Conservation (phyloP, 2,113 vertebrate genomes). For the Aptenodytes forsteri region DNA sequence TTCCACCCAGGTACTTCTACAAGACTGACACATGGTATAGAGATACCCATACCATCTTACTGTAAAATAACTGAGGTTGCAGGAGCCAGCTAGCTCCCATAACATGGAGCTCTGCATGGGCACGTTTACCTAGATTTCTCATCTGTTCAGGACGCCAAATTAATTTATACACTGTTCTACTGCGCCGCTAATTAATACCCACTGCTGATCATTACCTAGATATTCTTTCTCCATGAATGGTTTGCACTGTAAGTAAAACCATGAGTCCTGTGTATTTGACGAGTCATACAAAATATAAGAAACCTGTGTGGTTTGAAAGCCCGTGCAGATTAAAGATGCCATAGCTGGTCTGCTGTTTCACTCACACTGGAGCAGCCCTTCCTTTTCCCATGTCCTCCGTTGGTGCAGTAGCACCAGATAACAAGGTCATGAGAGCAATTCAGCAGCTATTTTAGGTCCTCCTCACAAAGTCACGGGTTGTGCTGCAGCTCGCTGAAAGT, state of each 20-base stretch:
- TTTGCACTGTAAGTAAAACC: background rate
- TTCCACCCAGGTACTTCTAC: background rate
- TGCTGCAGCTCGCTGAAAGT: background rate
- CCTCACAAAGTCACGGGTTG: background rate
- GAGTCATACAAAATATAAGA: background rate
- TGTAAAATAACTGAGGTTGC: background rate
- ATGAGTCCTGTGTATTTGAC: background rate
- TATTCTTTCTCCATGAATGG: background rate
- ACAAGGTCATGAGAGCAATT: constrained; percentile 6
- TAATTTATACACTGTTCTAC: background rate
- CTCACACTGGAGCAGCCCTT: background rate
- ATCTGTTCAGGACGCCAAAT: background rate
- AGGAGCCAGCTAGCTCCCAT: background rate
- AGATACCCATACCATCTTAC: background rate
- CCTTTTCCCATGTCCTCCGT: background rate
- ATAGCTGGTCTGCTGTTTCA: background rate
- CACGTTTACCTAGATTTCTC: background rate
- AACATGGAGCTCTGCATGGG: background rate
- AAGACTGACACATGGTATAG: background rate
- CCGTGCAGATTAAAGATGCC: background rate
- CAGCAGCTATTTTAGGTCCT: background rate
- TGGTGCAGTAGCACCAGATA: background rate
- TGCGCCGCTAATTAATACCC: background rate
- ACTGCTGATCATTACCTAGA: background rate
- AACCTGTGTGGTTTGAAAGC: background rate